A percentile compares a stretch with the other conserved stretches of the same genome.
Evolutionary conservation across 2,888 invertebrate species (phyloP).

Genomic region (Lamellibrachia satsuma): DNA sequence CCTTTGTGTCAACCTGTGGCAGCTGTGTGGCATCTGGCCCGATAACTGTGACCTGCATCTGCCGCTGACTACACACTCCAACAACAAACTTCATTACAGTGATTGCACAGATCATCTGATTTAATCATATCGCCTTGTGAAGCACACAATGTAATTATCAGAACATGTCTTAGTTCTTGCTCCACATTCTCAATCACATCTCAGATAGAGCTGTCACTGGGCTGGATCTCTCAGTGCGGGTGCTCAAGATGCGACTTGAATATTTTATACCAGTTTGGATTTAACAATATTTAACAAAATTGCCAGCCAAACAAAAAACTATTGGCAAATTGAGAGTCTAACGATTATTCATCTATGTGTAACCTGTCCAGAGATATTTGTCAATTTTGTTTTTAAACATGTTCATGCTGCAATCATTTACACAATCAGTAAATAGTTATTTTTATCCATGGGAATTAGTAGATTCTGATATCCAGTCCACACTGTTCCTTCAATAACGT

Average conservation of each 20-base stretch:
- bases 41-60: neutral
- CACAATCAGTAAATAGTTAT: no score
- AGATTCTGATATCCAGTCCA: no score
- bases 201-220: neutral
- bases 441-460: no score
- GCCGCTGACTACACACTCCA: neutral
- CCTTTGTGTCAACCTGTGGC: neutral
- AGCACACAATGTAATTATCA: neutral
- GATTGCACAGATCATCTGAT: neutral
- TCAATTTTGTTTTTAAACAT: no score
- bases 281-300: no score
- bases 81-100: neutral
- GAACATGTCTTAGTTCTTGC: neutral
- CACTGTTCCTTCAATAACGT: no score
- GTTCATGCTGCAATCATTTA: no score
- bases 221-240: neutral
- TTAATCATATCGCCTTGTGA: conserved; percentile 1
- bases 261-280: neutral
- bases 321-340: no score
- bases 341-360: no score
- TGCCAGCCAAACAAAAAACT: no score
- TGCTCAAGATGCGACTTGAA: neutral
- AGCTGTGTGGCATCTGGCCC: neutral
- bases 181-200: no score
- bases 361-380: no score